Percentiles rank a stretch among this genome's conserved stretches.
phyloP scores from a whole-genome alignment of 1,140 invertebrate species.

The Himalopsyche phryganea region DNA sequence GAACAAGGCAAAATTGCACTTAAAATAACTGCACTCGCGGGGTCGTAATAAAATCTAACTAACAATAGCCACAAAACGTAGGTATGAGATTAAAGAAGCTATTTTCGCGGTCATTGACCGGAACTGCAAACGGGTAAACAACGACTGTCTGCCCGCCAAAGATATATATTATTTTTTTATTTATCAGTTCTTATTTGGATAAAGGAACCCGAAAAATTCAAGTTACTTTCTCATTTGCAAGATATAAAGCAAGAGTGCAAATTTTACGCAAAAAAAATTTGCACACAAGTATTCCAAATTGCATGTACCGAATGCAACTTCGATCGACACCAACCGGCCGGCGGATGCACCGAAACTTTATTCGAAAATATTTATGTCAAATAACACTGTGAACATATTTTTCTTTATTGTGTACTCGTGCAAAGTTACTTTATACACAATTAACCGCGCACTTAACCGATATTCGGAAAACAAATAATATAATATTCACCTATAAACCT shows the following conservation, averaged over 20 bases:
- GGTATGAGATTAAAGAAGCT: slow-evolving; percentile 40
- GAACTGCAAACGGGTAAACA: slow-evolving; percentile 50
- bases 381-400: background rate
- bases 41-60: slow-evolving; percentile 32
- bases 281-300: slow-evolving; percentile 16
- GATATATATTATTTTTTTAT: slow-evolving; percentile 10
- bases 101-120: slow-evolving; percentile 55
- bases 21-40: slow-evolving; percentile 11
- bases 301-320: slow-evolving; percentile 25
- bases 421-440: slow-evolving; percentile 17
- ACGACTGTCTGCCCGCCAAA: slow-evolving; percentile 38
- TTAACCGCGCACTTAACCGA: slow-evolving; percentile 33
- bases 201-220: slow-evolving; percentile 4
- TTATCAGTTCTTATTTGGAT: background rate
- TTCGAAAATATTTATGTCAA: slow-evolving; percentile 20
- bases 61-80: slow-evolving; percentile 41
- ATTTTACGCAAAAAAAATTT: slow-evolving; percentile 10
- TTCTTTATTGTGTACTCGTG: background rate
- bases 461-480: slow-evolving; percentile 38
- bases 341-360: slow-evolving; percentile 41
- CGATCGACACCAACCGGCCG: slow-evolving; percentile 51
- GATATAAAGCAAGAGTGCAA: background rate
- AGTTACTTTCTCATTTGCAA: background rate
- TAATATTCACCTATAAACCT: slow-evolving; percentile 42
- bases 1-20: slow-evolving; percentile 13